These are phyloP conservation scores for Alligator sinensis DNA, from an alignment of 2,113 vertebrate genomes.

Conservation along the genomic window DNA sequence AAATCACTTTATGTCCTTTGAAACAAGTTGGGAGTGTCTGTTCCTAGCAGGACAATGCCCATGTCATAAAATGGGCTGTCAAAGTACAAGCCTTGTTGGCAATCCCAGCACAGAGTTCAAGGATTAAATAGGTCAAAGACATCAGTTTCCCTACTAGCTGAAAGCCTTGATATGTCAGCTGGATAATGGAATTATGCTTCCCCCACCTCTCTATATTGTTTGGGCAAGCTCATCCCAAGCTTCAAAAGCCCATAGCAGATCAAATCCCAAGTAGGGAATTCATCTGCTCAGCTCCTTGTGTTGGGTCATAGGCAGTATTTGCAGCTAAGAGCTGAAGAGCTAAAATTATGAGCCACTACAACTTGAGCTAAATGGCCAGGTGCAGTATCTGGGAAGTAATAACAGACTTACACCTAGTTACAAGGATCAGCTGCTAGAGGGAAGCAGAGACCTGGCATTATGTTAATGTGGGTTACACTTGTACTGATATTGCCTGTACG, in stretches of 20 bases:
- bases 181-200: background rate
- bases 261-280: background rate
- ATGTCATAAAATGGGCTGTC: background rate
- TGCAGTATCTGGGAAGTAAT: background rate
- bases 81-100: background rate
- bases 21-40: background rate
- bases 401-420: background rate
- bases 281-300: background rate
- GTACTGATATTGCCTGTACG: background rate
- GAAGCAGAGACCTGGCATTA: background rate
- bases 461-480: background rate
- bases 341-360: background rate
- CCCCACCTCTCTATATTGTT: background rate
- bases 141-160: background rate
- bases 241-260: background rate
- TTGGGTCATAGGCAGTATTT: background rate
- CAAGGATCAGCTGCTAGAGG: background rate
- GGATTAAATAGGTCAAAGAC: background rate
- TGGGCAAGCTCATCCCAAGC: background rate
- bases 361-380: background rate
- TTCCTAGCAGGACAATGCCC: accelerated
- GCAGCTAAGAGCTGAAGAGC: background rate
- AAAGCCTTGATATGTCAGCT: background rate
- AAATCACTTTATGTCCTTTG: accelerated
- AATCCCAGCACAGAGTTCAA: background rate